Evolutionary conservation across 2,888 invertebrate species (phyloP).

Genomic region (Apantesis nais): DNA sequence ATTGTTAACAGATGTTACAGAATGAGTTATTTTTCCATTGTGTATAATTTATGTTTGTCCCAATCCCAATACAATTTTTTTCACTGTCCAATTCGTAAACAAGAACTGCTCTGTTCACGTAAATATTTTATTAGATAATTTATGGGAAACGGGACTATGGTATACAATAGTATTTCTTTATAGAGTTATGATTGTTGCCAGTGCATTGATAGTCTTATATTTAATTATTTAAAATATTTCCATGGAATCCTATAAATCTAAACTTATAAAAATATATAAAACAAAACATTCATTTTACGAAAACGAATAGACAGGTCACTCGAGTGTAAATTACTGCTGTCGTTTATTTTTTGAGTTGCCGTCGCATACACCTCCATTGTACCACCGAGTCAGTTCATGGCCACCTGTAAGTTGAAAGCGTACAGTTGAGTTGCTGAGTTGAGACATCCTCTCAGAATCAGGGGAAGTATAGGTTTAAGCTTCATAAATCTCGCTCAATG

Average conservation of each 20-base stretch:
- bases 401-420: not conserved
- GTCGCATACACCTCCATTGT: no score
- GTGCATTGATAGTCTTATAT: no score
- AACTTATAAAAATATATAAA: no score
- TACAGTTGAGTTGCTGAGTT: no score
- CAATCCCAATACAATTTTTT: slow-evolving; percentile 59
- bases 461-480: not conserved
- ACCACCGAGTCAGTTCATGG: no score
- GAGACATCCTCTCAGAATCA: not conserved
- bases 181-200: not conserved
- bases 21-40: slow-evolving; percentile 66
- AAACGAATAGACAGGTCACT: no score
- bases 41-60: slow-evolving; percentile 61
- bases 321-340: no score
- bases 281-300: no score
- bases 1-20: slow-evolving; percentile 64
- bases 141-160: slow-evolving; percentile 8
- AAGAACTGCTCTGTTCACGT: slow-evolving; percentile 22
- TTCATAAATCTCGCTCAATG: no score
- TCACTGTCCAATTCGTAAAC: slow-evolving; percentile 36
- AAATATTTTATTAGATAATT: slow-evolving; percentile 25
- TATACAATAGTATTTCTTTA: not conserved
- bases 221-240: no score
- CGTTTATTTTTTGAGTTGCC: no score
- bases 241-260: no score